Conservation (phyloP, 53 echinoderm and acorn worm species). For the Actinopyga echinites region DNA sequence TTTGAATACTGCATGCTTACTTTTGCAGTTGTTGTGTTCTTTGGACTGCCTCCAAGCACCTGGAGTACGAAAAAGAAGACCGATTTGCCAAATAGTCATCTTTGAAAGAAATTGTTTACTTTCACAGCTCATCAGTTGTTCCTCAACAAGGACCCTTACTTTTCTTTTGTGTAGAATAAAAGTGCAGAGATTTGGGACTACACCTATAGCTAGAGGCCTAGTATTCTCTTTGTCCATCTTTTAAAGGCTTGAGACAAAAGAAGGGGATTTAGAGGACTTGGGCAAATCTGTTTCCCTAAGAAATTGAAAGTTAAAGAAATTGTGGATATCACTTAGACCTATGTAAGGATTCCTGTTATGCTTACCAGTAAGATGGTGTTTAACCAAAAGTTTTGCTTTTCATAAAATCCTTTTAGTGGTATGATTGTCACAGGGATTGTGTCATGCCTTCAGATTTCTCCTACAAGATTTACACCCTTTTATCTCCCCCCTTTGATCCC, state of each 20-base stretch:
- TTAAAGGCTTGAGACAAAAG: neutral
- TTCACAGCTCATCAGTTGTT: neutral
- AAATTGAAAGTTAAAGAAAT: slow-evolving; percentile 35
- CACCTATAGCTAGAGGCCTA: neutral
- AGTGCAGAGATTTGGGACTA: neutral
- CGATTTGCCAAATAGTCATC: neutral
- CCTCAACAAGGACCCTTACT: neutral
- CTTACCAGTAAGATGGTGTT: neutral
- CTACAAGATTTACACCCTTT: neutral
- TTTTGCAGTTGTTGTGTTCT: no score
- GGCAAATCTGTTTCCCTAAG: slow-evolving; percentile 4
- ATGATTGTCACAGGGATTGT: no score
- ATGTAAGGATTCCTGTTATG: slow-evolving; percentile 22
- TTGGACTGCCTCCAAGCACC: slow-evolving; percentile 1
- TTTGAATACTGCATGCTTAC: no score
- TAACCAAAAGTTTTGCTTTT: slow-evolving; percentile 20
- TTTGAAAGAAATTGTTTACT: slow-evolving; percentile 7
- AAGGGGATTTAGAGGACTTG: neutral
- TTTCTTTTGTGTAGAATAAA: neutral
- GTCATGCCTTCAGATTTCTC: neutral
- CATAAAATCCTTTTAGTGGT: neutral
- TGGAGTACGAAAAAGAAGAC: neutral
- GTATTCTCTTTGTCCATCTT: neutral
- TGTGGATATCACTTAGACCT: slow-evolving; percentile 16
- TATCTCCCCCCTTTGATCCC: neutral